A percentile compares a stretch with the other conserved stretches of the same genome.
phyloP scores from a whole-genome alignment of 2,888 invertebrate species.

The Andrena flavipes region DNA sequence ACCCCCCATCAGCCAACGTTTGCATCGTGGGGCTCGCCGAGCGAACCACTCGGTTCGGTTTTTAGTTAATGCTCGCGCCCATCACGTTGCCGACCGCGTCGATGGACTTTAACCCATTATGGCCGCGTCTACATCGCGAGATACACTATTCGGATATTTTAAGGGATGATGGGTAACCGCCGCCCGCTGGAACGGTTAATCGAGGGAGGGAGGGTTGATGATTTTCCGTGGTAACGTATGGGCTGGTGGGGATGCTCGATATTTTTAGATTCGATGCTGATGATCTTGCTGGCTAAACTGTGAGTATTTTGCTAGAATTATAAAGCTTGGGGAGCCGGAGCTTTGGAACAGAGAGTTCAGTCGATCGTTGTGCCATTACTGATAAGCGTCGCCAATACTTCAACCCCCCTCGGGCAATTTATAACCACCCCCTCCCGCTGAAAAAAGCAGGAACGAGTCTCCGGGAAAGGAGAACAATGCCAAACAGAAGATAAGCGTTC shows the following conservation, averaged over 20 bases:
- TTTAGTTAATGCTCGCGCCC: constrained; percentile 80
- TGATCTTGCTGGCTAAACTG: no score
- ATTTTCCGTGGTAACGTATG: not conserved
- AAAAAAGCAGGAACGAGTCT: constrained; percentile 8
- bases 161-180: constrained; percentile 18
- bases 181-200: not conserved
- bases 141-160: constrained; percentile 46
- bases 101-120: constrained; percentile 73
- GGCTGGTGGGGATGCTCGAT: no score
- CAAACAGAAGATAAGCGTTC: constrained; percentile 4
- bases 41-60: constrained; percentile 78
- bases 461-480: not conserved
- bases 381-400: constrained; percentile 11
- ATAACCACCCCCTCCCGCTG: constrained; percentile 18
- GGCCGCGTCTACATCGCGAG: constrained; percentile 62
- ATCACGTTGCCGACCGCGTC: constrained; percentile 70
- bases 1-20: constrained; percentile 47
- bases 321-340: no score
- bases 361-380: constrained; percentile 18
- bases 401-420: not conserved
- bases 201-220: not conserved
- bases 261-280: no score
- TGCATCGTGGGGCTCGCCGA: constrained; percentile 67
- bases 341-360: no score
- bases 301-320: no score